These are phyloP conservation scores for Arge pagana DNA, from an alignment of 2,888 invertebrate species.

Conservation along the genomic window DNA sequence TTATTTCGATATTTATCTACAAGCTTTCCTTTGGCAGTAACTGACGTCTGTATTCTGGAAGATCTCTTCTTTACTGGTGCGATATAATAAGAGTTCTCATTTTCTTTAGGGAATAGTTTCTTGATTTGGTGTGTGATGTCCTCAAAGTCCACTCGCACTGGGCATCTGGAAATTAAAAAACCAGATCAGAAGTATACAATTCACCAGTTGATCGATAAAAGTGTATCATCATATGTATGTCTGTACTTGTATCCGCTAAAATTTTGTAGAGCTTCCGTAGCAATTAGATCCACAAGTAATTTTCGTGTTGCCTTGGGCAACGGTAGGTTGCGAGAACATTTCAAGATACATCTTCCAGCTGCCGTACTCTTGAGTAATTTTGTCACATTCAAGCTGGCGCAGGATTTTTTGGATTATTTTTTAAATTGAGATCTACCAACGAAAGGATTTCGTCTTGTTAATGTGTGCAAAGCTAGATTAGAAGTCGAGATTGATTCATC, in stretches of 20 bases:
- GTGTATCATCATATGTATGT: not conserved
- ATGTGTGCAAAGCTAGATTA: not conserved
- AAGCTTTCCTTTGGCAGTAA: not conserved
- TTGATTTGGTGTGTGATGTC: not conserved
- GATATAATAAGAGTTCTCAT: not conserved
- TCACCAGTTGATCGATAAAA: not conserved
- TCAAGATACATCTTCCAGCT: conserved; percentile 2
- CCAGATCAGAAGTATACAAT: not conserved
- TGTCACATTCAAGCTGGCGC: not conserved
- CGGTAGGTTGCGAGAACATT: not conserved
- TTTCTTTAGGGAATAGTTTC: conserved; percentile 3
- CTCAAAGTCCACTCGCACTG: conserved; percentile 1
- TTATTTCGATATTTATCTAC: not conserved
- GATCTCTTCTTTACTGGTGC: not conserved
- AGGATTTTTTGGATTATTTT: not conserved
- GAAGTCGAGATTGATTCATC: not conserved
- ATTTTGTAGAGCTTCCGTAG: not conserved
- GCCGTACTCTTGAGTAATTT: not conserved
- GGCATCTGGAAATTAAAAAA: not conserved
- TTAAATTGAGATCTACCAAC: not conserved
- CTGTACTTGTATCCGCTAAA: not conserved
- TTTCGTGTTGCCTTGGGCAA: not conserved
- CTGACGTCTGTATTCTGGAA: not conserved
- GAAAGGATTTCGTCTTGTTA: not conserved
- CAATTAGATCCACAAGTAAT: conserved; percentile 2